These are phyloP conservation scores for Oncopeltus fasciatus DNA, from an alignment of 1,140 invertebrate species.

Conservation along the genomic window DNA sequence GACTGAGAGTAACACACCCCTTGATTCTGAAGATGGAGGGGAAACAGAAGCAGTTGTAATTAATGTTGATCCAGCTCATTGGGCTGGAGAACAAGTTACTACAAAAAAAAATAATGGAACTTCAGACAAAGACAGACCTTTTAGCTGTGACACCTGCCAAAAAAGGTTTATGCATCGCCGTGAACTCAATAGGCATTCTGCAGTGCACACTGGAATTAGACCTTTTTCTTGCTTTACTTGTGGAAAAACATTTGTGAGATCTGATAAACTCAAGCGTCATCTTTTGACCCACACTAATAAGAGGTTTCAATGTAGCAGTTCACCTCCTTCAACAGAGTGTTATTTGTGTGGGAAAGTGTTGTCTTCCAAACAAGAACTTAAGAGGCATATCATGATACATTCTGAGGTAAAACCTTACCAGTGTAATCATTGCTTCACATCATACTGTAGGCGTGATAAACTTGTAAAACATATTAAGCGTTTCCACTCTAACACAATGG, in stretches of 20 bases:
- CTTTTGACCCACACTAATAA: not conserved
- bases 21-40: not conserved
- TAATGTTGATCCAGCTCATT: constrained; percentile 11
- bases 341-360: constrained; percentile 11
- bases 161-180: constrained; percentile 31
- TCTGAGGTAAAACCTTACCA: constrained; percentile 11
- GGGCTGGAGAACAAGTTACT: not conserved
- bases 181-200: constrained; percentile 25
- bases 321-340: not conserved
- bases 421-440: constrained; percentile 7
- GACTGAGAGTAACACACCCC: not conserved
- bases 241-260: constrained; percentile 29
- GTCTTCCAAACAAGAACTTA: constrained; percentile 11
- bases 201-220: constrained; percentile 37
- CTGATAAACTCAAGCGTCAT: constrained; percentile 15
- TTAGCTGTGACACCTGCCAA: constrained; percentile 15
- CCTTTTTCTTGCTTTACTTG: constrained; percentile 39
- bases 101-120: not conserved
- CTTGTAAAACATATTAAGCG: constrained; percentile 15
- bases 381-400: constrained; percentile 12
- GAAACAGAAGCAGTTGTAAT: constrained; percentile 15
- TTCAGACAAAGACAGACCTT: constrained; percentile 1
- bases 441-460: constrained; percentile 14
- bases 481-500: not conserved
- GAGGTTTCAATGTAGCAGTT: not conserved